Percentiles rank a stretch among this genome's conserved stretches.
Evolutionary conservation across 1,140 invertebrate genomes (phyloP).

Genomic region (Octopus sinensis): DNA sequence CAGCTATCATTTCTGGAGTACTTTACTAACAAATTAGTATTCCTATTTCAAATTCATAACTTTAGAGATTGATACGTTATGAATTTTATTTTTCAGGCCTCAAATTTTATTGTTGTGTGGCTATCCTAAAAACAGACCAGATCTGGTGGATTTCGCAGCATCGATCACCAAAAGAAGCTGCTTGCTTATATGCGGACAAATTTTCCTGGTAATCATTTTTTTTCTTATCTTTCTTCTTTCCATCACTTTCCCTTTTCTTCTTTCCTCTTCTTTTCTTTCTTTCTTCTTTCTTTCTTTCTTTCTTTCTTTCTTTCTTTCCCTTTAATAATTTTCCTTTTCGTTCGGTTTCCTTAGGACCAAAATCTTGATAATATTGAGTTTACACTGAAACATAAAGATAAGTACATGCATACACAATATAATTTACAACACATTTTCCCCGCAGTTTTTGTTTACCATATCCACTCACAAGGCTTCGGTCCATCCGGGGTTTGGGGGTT

Average conservation of each 20-base stretch:
- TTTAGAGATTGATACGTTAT: no score
- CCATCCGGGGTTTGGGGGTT: no score
- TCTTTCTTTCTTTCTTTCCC: background rate
- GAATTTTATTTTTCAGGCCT: constrained; percentile 60
- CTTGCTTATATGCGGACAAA: constrained; percentile 86
- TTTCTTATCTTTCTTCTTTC: background rate
- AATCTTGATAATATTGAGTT: background rate
- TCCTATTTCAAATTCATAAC: no score
- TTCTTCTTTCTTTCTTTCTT: background rate
- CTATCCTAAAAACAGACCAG: constrained; percentile 75
- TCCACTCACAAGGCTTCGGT: no score
- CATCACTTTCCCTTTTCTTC: background rate
- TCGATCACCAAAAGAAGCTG: constrained; percentile 88
- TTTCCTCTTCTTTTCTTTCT: background rate
- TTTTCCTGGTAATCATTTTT: constrained; percentile 68
- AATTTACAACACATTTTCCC: no score
- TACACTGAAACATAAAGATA: no score
- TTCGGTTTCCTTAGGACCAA: background rate
- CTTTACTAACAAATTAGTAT: no score
- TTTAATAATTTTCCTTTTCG: background rate
- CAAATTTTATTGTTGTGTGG: constrained; percentile 86
- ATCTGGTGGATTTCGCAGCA: constrained; percentile 85
- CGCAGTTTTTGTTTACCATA: no score
- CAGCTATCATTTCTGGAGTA: no score
- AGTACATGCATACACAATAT: no score